Base-by-base conservation (phyloP, 2,888 invertebrate species). In the Yponomeuta sedellus region DNA sequence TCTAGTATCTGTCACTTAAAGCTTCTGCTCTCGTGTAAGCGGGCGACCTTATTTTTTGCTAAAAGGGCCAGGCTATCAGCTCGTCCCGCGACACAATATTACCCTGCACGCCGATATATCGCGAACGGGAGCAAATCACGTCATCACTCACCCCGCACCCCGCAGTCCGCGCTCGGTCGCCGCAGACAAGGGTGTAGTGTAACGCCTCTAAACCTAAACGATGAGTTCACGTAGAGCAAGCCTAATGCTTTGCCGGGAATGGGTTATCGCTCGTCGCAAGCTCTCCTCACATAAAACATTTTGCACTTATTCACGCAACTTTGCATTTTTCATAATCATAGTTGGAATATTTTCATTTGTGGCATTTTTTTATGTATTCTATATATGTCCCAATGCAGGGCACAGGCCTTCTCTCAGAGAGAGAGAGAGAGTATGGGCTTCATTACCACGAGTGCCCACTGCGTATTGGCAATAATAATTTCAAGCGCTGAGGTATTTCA, bases 1-100 rank as follows among this genome's bases (percentile, higher is more conserved):
- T 89, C 89, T 88, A 86, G 85, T 82, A 87, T 88, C 85, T 88
- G 88, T 88, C 88, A 88, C 85, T 88, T 88, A 84, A 87, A 87
- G 84, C 85, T 81, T 83, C 84, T 86, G 83, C 87, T 85, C 85
- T 86, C 83, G 81, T 88, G 84, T 86, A 85, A 88, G 82, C 82
- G 87, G 83, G 79, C 82, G 87, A 88, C 88, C 88, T 88, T 88
- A 88, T 88, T 90, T 88, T 89, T 89, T 88, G 83, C 78, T 80
- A 82, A 78, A 86, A 84, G 81, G 83, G 81, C 82, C 79, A 71
- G 81, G 87, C 81, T 87, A 90, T 89, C 87, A 85, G 86, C 83
- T 75, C 76, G 82, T 79, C 44, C 44, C 81, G 81, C 82, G 82
- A 83, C 83, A 88, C 83, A 85, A 87, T 89, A 89, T 88, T 85